Conservation (phyloP, 2,113 vertebrate genomes). For the Callithrix jacchus region DNA sequence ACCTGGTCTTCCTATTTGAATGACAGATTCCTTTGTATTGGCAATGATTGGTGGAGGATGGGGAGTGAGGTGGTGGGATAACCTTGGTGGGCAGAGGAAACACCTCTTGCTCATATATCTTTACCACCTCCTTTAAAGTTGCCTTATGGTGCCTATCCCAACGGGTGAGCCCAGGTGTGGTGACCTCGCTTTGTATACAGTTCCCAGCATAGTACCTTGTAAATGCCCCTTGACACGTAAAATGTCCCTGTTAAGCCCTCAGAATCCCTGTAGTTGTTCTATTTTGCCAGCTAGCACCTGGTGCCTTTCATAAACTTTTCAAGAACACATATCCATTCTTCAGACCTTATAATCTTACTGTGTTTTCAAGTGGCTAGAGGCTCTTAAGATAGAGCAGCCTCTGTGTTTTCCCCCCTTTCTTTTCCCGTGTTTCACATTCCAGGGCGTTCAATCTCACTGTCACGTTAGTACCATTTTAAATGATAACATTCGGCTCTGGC, state of each 20-base stretch:
- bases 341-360: background rate
- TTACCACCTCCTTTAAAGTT: background rate
- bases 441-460: background rate
- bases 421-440: background rate
- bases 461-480: background rate
- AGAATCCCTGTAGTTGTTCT: background rate
- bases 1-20: background rate
- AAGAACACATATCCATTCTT: background rate
- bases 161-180: background rate
- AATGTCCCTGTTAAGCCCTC: background rate
- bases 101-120: background rate
- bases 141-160: background rate
- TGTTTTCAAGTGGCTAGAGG: background rate
- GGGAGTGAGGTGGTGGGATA: too few relatives aligned
- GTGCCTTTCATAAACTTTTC: constrained; percentile 3
- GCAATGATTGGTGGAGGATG: background rate
- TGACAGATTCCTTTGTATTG: background rate
- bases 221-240: background rate
- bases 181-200: background rate
- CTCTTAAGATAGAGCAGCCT: background rate
- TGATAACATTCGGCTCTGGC: background rate
- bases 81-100: background rate
- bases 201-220: background rate
- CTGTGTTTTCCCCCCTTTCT: background rate
- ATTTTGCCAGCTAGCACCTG: background rate